phyloP scores from a whole-genome alignment of 2,113 vertebrate species.

The Sisor rabdophorus region DNA sequence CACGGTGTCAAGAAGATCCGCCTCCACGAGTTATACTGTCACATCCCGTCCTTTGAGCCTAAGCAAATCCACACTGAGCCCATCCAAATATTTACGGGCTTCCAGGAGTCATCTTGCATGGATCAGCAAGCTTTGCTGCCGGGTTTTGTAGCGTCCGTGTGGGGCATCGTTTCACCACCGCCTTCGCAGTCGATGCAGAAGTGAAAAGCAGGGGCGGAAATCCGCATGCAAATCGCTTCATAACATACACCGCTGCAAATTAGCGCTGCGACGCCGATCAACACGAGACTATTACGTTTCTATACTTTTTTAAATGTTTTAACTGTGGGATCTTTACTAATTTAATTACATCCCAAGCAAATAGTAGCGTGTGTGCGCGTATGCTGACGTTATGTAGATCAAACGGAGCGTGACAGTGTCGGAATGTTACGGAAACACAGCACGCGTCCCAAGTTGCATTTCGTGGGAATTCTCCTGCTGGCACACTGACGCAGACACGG shows the following conservation, averaged over 20 bases:
- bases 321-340: not conserved
- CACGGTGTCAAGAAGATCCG: constrained; percentile 54
- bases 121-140: constrained; percentile 30
- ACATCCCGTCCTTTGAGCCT: constrained; percentile 53
- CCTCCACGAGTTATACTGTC: constrained; percentile 58
- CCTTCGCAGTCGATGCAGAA: constrained; percentile 59
- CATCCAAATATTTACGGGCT: constrained; percentile 8
- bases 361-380: not conserved
- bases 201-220: constrained; percentile 64
- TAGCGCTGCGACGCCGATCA: not conserved
- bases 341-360: no score
- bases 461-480: constrained; percentile 5
- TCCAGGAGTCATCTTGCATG: constrained; percentile 11
- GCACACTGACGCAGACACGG: constrained; percentile 27
- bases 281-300: not conserved
- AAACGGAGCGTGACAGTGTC: constrained; percentile 10
- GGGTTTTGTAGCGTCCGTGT: constrained; percentile 37
- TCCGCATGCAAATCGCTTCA: constrained; percentile 64
- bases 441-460: constrained; percentile 20
- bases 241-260: constrained; percentile 26
- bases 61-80: constrained; percentile 21
- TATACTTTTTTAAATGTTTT: not conserved
- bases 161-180: constrained; percentile 56
- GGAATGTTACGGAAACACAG: constrained; percentile 18
- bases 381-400: no score